phyloP scores from a whole-genome alignment of 2,797 vertebrate genomes.

The Betta splendens region DNA sequence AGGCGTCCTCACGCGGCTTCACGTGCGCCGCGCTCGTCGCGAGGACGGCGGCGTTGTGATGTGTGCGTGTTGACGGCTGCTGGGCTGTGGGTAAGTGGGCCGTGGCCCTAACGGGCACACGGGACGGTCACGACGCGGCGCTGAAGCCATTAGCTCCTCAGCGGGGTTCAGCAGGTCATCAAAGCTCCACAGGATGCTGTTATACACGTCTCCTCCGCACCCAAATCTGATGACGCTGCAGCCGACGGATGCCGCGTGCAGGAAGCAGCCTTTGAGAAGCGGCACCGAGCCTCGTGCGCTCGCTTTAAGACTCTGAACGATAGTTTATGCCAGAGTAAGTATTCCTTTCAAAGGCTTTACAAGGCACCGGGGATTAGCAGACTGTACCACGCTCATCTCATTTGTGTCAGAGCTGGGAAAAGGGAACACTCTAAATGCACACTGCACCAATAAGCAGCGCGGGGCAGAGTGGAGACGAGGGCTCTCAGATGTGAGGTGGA shows the following conservation, averaged over 20 bases:
- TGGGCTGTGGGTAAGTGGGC: slow-evolving; percentile 54
- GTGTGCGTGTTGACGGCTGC: slow-evolving; percentile 26
- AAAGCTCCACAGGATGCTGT: slow-evolving; percentile 52
- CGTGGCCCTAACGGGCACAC: slow-evolving; percentile 37
- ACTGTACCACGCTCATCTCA: slow-evolving; percentile 71
- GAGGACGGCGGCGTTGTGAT: neutral
- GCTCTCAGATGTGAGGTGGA: slow-evolving; percentile 54
- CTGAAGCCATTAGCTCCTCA: slow-evolving; percentile 60
- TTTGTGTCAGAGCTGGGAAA: slow-evolving; percentile 70
- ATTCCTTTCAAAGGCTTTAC: slow-evolving; percentile 78
- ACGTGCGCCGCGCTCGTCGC: neutral
- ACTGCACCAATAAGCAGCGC: slow-evolving; percentile 55
- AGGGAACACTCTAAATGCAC: slow-evolving; percentile 68
- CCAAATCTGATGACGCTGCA: slow-evolving; percentile 48
- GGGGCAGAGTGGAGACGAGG: slow-evolving; percentile 46
- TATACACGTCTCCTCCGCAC: slow-evolving; percentile 49
- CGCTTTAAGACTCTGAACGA: slow-evolving; percentile 66
- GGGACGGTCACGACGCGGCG: slow-evolving; percentile 45
- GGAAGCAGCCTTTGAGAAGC: slow-evolving; percentile 51
- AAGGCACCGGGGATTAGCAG: slow-evolving; percentile 74
- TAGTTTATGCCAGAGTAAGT: slow-evolving; percentile 75
- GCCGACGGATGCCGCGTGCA: slow-evolving; percentile 16
- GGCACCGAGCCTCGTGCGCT: slow-evolving; percentile 38
- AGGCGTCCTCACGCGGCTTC: slow-evolving; percentile 20
- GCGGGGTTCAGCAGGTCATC: slow-evolving; percentile 53